Conservation (phyloP, 1,140 invertebrate genomes). For the Thaumatotibia leucotreta region DNA sequence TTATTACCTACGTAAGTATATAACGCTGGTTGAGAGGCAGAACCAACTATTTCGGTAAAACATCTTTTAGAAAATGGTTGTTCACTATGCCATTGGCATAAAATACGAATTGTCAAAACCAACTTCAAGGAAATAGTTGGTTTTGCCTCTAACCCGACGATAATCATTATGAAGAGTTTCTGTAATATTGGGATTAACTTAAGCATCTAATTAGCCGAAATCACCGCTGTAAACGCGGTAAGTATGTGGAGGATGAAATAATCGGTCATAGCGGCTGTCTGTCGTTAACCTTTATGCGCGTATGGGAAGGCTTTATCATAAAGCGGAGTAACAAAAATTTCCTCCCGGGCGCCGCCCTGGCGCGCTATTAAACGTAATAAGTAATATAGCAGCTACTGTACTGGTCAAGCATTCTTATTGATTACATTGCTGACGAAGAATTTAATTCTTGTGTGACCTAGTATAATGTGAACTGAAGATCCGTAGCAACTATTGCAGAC, state of each 20-base stretch:
- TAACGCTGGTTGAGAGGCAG: too few relatives aligned
- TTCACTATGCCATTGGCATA: too few relatives aligned
- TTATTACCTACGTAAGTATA: too few relatives aligned
- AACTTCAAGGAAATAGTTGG: too few relatives aligned
- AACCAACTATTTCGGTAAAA: too few relatives aligned
- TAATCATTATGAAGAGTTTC: neutral
- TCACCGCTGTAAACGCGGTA: neutral
- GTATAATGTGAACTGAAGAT: neutral
- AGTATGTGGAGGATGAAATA: conserved; percentile 20
- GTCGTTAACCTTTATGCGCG: conserved; percentile 27
- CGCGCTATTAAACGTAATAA: conserved; percentile 32
- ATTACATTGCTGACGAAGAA: neutral
- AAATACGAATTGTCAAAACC: too few relatives aligned
- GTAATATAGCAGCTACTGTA: conserved; percentile 17
- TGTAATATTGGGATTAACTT: neutral
- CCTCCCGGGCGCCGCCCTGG: conserved; percentile 28
- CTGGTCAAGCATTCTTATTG: neutral
- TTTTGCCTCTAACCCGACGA: too few relatives aligned
- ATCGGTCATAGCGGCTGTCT: conserved; percentile 14
- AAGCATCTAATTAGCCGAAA: neutral
- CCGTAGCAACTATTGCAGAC: neutral
- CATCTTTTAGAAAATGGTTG: too few relatives aligned
- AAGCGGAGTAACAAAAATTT: conserved; percentile 21
- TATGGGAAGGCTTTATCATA: conserved; percentile 21
- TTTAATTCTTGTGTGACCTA: neutral